Percentiles rank a stretch among this genome's conserved stretches.
phyloP scores from a whole-genome alignment of 2,113 vertebrate species.

The Rattus rattus region DNA sequence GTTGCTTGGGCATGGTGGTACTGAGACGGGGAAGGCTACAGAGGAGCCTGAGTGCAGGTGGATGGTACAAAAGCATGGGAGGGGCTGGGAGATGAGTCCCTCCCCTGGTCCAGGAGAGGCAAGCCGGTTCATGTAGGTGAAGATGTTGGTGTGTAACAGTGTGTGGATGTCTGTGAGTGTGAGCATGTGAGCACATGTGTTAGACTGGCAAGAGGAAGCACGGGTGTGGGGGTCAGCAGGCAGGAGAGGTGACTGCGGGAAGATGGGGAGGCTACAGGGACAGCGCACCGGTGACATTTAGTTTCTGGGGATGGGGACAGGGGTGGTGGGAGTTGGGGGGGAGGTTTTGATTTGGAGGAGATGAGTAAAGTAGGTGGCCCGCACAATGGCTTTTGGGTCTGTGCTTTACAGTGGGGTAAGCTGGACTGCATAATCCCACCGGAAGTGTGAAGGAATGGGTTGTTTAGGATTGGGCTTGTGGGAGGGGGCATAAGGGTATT shows the following conservation, averaged over 20 bases:
- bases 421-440: not conserved
- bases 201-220: not conserved
- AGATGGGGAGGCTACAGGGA: not conserved
- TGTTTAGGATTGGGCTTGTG: not conserved
- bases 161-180: not conserved
- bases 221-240: not conserved
- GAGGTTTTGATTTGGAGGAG: not conserved
- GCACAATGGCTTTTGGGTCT: not conserved
- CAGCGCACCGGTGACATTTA: not conserved
- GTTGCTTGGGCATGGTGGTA: not conserved
- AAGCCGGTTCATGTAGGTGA: not conserved
- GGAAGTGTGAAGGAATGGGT: not conserved
- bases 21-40: not conserved
- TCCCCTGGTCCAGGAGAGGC: not conserved
- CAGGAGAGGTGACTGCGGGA: not conserved
- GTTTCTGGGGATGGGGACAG: not conserved
- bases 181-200: not conserved
- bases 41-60: too few relatives aligned
- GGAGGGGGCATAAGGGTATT: not conserved
- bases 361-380: not conserved
- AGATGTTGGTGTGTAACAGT: not conserved
- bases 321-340: not conserved
- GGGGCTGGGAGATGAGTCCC: not conserved
- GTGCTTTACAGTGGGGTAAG: not conserved
- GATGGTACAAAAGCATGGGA: not conserved